phyloP scores from a whole-genome alignment of 2,113 vertebrate species.

The Caracal caracal region DNA sequence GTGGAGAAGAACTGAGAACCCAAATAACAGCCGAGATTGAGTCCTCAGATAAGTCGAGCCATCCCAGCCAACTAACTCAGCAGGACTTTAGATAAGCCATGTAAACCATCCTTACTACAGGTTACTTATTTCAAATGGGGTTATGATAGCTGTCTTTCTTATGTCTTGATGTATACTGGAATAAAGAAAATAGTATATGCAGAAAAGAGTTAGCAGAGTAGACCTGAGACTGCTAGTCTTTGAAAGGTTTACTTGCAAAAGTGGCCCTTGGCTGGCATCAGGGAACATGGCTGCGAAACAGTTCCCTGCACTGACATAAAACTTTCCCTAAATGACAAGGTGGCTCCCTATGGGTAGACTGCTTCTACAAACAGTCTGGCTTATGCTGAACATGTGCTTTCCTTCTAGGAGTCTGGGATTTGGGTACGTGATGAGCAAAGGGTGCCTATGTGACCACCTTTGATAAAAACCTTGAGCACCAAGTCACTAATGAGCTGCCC shows the following conservation, averaged over 20 bases:
- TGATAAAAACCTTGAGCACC: neutral
- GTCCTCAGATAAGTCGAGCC: neutral
- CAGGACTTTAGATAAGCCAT: neutral
- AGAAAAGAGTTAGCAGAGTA: neutral
- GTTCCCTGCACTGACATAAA: neutral
- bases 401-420: neutral
- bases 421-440: neutral
- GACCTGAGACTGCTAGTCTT: neutral
- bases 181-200: neutral
- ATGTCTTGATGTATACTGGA: neutral
- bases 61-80: neutral
- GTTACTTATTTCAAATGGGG: neutral
- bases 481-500: neutral
- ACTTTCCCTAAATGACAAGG: neutral
- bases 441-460: neutral
- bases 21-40: neutral
- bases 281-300: neutral
- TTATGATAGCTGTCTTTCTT: neutral
- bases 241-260: neutral
- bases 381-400: neutral
- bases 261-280: neutral
- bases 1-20: neutral
- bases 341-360: neutral
- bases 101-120: neutral
- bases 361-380: neutral